phyloP scores from a whole-genome alignment of 2,797 vertebrate species.

The Bradypodion pumilum region DNA sequence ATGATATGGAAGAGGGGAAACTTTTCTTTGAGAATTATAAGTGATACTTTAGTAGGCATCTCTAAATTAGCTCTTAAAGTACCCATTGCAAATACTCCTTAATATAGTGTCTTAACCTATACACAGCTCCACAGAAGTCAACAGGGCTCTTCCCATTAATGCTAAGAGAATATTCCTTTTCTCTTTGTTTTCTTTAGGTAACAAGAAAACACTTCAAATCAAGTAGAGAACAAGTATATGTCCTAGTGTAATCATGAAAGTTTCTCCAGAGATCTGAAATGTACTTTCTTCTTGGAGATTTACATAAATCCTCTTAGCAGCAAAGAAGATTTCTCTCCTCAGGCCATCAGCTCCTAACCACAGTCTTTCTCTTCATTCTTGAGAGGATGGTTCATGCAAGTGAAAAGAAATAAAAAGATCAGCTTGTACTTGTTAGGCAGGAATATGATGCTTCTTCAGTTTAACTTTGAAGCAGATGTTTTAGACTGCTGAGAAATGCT shows the following conservation, averaged over 20 bases:
- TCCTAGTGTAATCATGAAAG: constrained; percentile 46
- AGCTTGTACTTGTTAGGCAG: constrained; percentile 58
- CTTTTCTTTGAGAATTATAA: constrained; percentile 11
- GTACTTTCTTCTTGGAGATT: constrained; percentile 56
- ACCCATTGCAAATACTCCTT: constrained; percentile 50
- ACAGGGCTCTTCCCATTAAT: constrained; percentile 38
- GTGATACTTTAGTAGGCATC: constrained; percentile 22
- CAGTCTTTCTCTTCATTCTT: constrained; percentile 48
- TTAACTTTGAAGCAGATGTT: constrained; percentile 32
- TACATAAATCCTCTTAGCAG: constrained; percentile 67
- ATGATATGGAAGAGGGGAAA: neutral
- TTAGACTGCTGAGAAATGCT: constrained; percentile 15
- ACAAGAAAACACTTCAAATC: constrained; percentile 44
- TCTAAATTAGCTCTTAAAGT: constrained; percentile 35
- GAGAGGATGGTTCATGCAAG: constrained; percentile 45
- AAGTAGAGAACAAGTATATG: constrained; percentile 48
- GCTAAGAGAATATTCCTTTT: constrained; percentile 31
- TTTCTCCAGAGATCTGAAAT: constrained; percentile 55
- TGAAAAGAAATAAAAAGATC: constrained; percentile 67
- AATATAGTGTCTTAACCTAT: constrained; percentile 14
- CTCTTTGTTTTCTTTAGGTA: constrained; percentile 29
- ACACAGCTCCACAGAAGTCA: constrained; percentile 56
- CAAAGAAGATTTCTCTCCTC: constrained; percentile 64
- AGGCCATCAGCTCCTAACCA: constrained; percentile 55
- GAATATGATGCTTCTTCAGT: constrained; percentile 38